A percentile compares a stretch with the other conserved stretches of the same genome.
Conservation (phyloP, 1,140 invertebrate species). For the Bactericera cockerelli region DNA sequence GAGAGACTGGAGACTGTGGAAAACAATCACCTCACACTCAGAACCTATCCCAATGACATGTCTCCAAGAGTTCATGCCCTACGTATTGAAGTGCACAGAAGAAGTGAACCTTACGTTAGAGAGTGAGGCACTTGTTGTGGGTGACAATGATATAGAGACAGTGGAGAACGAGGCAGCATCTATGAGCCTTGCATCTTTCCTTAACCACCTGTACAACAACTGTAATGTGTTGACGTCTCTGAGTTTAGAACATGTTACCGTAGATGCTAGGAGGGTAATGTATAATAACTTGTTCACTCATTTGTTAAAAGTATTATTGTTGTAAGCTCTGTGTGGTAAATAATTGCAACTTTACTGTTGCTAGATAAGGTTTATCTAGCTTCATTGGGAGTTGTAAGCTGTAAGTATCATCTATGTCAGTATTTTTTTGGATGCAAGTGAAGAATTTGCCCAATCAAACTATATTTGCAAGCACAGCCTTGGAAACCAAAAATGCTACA, state of each 20-base stretch:
- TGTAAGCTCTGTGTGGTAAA: too few relatives aligned
- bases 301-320: too few relatives aligned
- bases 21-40: neutral
- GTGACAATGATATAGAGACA: neutral
- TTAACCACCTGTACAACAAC: neutral
- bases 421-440: too few relatives aligned
- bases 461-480: too few relatives aligned
- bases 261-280: neutral
- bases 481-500: too few relatives aligned
- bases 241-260: neutral
- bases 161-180: neutral
- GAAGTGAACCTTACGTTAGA: neutral
- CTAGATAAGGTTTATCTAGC: too few relatives aligned
- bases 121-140: neutral
- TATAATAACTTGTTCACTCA: too few relatives aligned
- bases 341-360: too few relatives aligned
- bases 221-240: neutral
- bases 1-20: neutral
- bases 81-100: slow-evolving; percentile 4
- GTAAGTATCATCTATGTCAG: too few relatives aligned
- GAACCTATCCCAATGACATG: neutral
- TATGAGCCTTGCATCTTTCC: neutral
- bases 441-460: too few relatives aligned
- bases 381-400: too few relatives aligned
- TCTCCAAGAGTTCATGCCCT: neutral